Percentiles rank a stretch among this genome's conserved stretches.
Conservation (phyloP, 1,140 invertebrate species). For the Telenomus remus region DNA sequence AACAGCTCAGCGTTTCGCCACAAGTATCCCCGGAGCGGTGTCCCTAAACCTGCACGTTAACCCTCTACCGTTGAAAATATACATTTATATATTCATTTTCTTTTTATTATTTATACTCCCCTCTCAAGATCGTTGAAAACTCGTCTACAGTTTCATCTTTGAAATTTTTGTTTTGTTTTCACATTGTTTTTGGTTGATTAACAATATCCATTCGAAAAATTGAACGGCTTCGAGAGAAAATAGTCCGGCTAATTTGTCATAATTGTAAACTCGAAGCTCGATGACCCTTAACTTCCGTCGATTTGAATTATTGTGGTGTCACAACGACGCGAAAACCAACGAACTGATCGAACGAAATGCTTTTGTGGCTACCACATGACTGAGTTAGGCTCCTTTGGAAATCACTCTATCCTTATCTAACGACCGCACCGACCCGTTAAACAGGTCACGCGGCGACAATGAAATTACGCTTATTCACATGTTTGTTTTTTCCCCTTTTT, state of each 20-base stretch:
- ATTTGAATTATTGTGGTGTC: slow-evolving; percentile 44
- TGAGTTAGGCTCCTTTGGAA: slow-evolving; percentile 51
- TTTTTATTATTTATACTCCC: background rate
- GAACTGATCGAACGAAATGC: slow-evolving; percentile 22
- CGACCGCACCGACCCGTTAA: slow-evolving; percentile 20
- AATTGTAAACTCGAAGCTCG: slow-evolving; percentile 53
- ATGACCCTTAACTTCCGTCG: slow-evolving; percentile 35
- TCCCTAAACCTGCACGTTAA: slow-evolving; percentile 18
- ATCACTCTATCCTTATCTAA: slow-evolving; percentile 45
- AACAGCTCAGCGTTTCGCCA: slow-evolving; percentile 20
- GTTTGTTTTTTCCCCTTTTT: slow-evolving; percentile 19
- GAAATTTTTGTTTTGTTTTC: slow-evolving; percentile 12
- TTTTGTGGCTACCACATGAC: slow-evolving; percentile 41
- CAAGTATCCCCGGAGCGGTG: slow-evolving; percentile 2
- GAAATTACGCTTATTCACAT: slow-evolving; percentile 17
- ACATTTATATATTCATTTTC: slow-evolving; percentile 27
- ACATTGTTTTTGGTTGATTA: too few species aligned
- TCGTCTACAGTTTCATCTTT: slow-evolving; percentile 7
- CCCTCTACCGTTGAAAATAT: slow-evolving; percentile 20
- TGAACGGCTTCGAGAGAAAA: slow-evolving; percentile 37
- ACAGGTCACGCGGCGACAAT: slow-evolving; percentile 19
- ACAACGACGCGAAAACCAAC: slow-evolving; percentile 34
- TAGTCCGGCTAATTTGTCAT: slow-evolving; percentile 35
- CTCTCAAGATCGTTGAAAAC: background rate
- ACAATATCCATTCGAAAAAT: slow-evolving; percentile 30